These are phyloP conservation scores for Bibio marci DNA, from an alignment of 2,888 invertebrate genomes.

Conservation along the genomic window DNA sequence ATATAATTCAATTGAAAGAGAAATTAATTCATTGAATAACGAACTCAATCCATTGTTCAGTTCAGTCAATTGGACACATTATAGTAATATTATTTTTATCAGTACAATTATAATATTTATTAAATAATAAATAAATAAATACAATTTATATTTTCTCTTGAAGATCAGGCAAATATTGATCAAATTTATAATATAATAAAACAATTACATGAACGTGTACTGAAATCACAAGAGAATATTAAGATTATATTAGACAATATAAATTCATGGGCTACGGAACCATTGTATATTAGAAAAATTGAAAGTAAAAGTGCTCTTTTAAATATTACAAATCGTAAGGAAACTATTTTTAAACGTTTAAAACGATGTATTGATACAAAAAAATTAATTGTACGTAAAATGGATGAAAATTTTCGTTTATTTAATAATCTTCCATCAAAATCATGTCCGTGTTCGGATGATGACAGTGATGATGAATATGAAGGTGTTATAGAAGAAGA, in stretches of 20 bases:
- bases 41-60: not conserved
- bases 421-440: constrained; percentile 45
- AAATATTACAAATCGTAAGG: constrained; percentile 26
- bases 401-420: constrained; percentile 47
- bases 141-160: constrained; percentile 10
- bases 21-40: constrained; percentile 36
- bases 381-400: constrained; percentile 35
- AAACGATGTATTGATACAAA: constrained; percentile 33
- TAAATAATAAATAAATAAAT: not conserved
- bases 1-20: constrained; percentile 54
- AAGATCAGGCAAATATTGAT: constrained; percentile 51
- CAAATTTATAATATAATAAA: constrained; percentile 48
- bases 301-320: constrained; percentile 37
- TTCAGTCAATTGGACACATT: not conserved
- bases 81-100: not conserved
- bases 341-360: constrained; percentile 18
- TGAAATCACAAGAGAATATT: constrained; percentile 49
- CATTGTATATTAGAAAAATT: constrained; percentile 60
- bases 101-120: constrained; percentile 6
- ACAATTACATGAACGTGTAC: constrained; percentile 50
- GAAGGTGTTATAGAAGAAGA: constrained; percentile 29
- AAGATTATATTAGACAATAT: constrained; percentile 37
- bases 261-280: constrained; percentile 51
- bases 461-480: constrained; percentile 26
- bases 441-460: constrained; percentile 3